Conservation (phyloP, 2,888 invertebrate species). For the Pandemis heparana region DNA sequence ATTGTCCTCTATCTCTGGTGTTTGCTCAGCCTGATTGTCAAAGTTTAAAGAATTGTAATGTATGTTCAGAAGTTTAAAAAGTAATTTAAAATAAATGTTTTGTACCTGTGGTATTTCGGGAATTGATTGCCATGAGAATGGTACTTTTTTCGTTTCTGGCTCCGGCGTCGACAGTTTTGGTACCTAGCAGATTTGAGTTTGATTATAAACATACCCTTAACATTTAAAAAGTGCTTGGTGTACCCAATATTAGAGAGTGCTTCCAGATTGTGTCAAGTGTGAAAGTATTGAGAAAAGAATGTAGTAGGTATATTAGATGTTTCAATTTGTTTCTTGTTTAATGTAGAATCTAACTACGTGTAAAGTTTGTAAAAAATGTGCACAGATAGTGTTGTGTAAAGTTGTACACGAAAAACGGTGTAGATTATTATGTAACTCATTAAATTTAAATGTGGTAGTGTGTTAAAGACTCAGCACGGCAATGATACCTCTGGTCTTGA, state of each 20-base stretch:
- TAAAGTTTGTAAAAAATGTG: constrained; percentile 26
- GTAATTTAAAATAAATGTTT: constrained; percentile 24
- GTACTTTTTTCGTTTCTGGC: constrained; percentile 63
- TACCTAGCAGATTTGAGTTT: constrained; percentile 59
- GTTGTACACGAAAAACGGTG: not conserved
- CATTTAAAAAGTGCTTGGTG: constrained; percentile 18
- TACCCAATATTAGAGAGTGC: constrained; percentile 15
- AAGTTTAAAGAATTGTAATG: constrained; percentile 44
- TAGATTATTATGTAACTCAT: constrained; percentile 7
- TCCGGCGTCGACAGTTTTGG: constrained; percentile 64
- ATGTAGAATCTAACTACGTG: constrained; percentile 35
- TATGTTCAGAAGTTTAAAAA: constrained; percentile 31
- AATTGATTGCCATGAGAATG: constrained; percentile 79
- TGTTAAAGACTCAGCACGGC: constrained; percentile 30
- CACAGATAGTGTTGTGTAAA: constrained; percentile 24
- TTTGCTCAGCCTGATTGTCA: constrained; percentile 75
- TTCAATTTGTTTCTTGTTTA: constrained; percentile 15
- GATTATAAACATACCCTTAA: constrained; percentile 16
- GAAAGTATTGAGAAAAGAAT: constrained; percentile 1
- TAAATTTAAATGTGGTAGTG: constrained; percentile 27
- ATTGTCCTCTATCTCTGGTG: constrained; percentile 75
- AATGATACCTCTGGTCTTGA: constrained; percentile 41
- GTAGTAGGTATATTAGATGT: constrained; percentile 7
- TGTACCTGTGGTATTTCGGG: constrained; percentile 82
- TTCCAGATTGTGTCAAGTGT: constrained; percentile 7